phyloP scores from a whole-genome alignment of 92 coral and sea anemone species.

The Phenganax stokvisi region DNA sequence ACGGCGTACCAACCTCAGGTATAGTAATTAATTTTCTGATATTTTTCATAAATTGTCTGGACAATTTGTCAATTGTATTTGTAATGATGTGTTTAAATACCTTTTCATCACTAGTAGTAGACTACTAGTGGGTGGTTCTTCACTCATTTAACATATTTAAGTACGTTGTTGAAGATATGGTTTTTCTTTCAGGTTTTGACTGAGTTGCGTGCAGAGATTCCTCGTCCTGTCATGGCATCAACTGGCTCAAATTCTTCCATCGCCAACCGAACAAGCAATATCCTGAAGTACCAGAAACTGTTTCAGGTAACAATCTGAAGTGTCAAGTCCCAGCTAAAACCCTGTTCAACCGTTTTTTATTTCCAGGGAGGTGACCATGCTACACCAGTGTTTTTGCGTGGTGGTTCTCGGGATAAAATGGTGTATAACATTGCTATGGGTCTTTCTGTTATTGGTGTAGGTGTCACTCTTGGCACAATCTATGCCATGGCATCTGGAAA shows the following conservation, averaged over 20 bases:
- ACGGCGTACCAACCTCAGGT: slow-evolving; percentile 96
- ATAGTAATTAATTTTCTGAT: neutral
- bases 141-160: neutral
- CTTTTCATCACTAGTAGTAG: no score
- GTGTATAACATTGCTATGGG: slow-evolving; percentile 69
- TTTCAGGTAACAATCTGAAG: slow-evolving; percentile 43
- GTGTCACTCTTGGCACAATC: slow-evolving; percentile 57
- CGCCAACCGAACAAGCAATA: slow-evolving; percentile 35
- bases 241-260: slow-evolving; percentile 38
- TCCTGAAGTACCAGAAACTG: slow-evolving; percentile 46
- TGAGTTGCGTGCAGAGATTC: slow-evolving; percentile 34
- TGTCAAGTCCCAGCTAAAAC: neutral
- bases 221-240: slow-evolving; percentile 44
- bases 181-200: slow-evolving; percentile 17
- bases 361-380: slow-evolving; percentile 58
- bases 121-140: neutral
- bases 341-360: neutral
- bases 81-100: no score
- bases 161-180: no score
- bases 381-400: slow-evolving; percentile 57
- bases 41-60: no score
- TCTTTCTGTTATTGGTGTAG: slow-evolving; percentile 55
- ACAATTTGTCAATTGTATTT: no score
- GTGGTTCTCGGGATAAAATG: slow-evolving; percentile 67
- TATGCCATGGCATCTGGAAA: slow-evolving; percentile 78